Evolutionary conservation across 2,113 vertebrate genomes (phyloP), one percentile per base, ranked within the genome.

Genomic region (Melanostigma gelatinosum): DNA sequence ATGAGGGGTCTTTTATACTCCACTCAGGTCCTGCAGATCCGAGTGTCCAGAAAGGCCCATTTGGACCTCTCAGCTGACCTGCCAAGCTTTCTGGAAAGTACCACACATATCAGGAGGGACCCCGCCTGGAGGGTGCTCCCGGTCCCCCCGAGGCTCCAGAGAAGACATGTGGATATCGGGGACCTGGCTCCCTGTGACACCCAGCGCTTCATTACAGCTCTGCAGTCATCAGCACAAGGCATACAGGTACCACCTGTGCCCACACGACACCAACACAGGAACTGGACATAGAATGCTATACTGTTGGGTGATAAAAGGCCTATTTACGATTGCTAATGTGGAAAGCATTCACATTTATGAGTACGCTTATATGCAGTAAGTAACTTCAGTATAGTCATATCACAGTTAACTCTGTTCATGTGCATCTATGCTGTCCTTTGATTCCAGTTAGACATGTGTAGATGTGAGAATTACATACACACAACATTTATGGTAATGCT

Each of bases 81-180:
- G 27, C 94, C 96, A 10, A 83, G 61, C 22, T 96, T 96, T 91
- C 73, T 76, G 9, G 76, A 90, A 13, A 87, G 87, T 18, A 96
- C 93, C 0, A 60, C 75, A 27, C 84, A 91, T 8, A 86, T 96
- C 70, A 87, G 93, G 70, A 54, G 72, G 1, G 92, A 96, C 65
- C 83, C 87, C 1, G 36, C 29, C 34, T 96, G 96, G 95, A 95
- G 80, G 75, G 95, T 96, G 16, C 87, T 78, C 0, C 94, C 95
- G 0, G 92, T 96, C 1, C 94, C 95, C 10, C 67, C 24, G 2
- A 90, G 95, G 67, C 91, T 95, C 15, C 90, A 90, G 79, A 96
- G 86, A 66, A 95, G 95, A 84, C 94, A 96, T 0, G 94, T 96
- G 52, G 93, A 96, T 36, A 87, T 96, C 5, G 95, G 95, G 12